Percentiles rank a stretch among this genome's conserved stretches.
phyloP scores from a whole-genome alignment of 2,888 invertebrate genomes.

The Copidosoma aretas region DNA sequence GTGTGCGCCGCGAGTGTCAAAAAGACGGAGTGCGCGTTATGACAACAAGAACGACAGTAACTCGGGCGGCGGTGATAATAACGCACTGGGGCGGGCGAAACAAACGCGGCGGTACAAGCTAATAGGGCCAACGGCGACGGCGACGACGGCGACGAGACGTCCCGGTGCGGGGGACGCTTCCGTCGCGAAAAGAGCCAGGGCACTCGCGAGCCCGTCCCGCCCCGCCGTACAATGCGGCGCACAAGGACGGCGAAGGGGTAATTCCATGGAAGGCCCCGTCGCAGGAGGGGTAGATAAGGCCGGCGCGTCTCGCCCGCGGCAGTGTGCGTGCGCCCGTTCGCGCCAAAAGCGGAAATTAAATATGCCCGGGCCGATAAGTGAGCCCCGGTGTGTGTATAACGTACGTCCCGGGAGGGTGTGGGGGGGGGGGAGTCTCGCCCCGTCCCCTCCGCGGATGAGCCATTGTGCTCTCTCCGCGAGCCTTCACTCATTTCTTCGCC shows the following conservation, averaged over 20 bases:
- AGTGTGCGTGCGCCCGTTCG: slow-evolving; percentile 23
- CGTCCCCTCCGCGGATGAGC: slow-evolving; percentile 35
- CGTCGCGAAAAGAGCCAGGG: no score
- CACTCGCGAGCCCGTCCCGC: no score
- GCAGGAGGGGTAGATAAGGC: slow-evolving; percentile 62
- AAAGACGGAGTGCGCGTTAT: no score
- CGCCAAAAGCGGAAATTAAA: slow-evolving; percentile 59
- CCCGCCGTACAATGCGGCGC: slow-evolving; percentile 53
- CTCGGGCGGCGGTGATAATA: no score
- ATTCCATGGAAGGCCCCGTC: slow-evolving; percentile 55
- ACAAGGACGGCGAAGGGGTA: slow-evolving; percentile 52
- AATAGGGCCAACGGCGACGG: not conserved
- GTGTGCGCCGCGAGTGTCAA: no score
- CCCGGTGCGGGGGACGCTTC: slow-evolving; percentile 46
- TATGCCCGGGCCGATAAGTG: slow-evolving; percentile 62
- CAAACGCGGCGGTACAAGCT: not conserved
- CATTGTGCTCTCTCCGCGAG: slow-evolving; percentile 24
- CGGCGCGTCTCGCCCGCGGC: slow-evolving; percentile 31
- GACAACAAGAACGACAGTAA: no score
- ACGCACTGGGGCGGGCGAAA: no score
- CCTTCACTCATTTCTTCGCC: slow-evolving; percentile 7
- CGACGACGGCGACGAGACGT: slow-evolving; percentile 47
- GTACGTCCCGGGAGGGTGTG: not conserved
- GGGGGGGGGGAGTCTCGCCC: slow-evolving; percentile 1
- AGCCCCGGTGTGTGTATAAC: no score